A percentile compares a stretch with the other conserved stretches of the same genome.
Conservation (phyloP, 2,797 vertebrate genomes). For the Cygnus olor region DNA sequence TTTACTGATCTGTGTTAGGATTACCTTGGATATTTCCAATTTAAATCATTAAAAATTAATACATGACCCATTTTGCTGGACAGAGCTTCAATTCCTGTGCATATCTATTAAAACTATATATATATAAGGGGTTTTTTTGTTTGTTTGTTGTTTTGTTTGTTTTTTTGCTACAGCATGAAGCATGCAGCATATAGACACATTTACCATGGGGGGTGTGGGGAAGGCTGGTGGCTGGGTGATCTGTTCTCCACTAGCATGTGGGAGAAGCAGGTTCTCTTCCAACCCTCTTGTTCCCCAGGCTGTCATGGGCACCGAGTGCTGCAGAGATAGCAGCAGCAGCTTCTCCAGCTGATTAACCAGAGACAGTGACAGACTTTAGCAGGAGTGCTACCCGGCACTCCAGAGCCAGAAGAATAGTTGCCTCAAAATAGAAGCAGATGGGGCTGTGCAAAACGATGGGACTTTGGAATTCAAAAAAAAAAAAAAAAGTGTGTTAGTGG, state of each 20-base stretch:
- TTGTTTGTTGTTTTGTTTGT: too few relatives aligned
- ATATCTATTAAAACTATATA: not conserved
- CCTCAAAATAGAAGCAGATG: slow-evolving; percentile 73
- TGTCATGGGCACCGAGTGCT: slow-evolving; percentile 59
- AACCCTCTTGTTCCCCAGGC: slow-evolving; percentile 65
- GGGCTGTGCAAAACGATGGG: slow-evolving; percentile 33
- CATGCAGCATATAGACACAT: too few relatives aligned
- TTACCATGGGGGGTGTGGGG: not conserved
- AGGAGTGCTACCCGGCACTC: slow-evolving; percentile 65
- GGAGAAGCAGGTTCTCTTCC: slow-evolving; percentile 68
- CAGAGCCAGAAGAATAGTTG: slow-evolving; percentile 69
- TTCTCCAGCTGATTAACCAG: slow-evolving; percentile 75
- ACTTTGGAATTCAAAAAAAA: slow-evolving; percentile 35
- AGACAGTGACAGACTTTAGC: slow-evolving; percentile 72
- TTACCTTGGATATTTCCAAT: not conserved
- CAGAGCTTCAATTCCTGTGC: not conserved
- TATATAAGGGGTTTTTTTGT: too few relatives aligned
- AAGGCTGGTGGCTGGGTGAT: not conserved
- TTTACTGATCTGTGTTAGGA: not conserved
- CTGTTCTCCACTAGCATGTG: slow-evolving; percentile 57
- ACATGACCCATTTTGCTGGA: not conserved
- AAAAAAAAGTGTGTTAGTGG: slow-evolving; percentile 42
- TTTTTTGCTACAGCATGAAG: not conserved
- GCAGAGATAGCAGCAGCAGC: slow-evolving; percentile 67
- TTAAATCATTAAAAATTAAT: not conserved